phyloP scores from a whole-genome alignment of 2,797 vertebrate genomes.

The Cryptoblepharus egeriae region DNA sequence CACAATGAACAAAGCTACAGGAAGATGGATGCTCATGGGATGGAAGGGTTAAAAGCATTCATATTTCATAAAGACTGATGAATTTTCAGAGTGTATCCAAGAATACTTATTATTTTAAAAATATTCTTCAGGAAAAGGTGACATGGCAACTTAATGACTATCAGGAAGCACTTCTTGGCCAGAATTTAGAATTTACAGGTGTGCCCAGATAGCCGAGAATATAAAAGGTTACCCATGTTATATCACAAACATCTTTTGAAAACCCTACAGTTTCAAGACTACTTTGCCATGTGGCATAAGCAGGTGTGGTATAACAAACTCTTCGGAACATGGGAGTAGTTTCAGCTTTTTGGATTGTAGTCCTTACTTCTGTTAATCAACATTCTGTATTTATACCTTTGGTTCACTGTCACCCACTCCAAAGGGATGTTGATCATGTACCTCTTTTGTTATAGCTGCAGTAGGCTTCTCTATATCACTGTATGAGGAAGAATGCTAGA shows the following conservation, averaged over 20 bases:
- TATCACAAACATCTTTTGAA: neutral
- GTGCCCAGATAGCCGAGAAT: too few species aligned
- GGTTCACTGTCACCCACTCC: conserved; percentile 13
- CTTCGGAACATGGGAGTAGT: neutral
- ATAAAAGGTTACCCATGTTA: neutral
- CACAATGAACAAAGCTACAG: neutral
- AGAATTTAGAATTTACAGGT: neutral
- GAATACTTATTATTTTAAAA: neutral
- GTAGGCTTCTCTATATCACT: conserved; percentile 40
- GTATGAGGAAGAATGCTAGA: conserved; percentile 46
- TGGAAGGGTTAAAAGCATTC: neutral
- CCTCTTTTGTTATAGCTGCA: neutral
- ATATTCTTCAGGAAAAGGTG: neutral
- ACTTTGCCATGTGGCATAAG: neutral
- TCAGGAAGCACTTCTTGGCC: neutral
- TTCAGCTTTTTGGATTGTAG: too few species aligned
- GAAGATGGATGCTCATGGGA: neutral
- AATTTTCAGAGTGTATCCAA: neutral
- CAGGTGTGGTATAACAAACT: neutral
- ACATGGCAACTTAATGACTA: neutral
- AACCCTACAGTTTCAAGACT: neutral
- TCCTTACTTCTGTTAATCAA: neutral
- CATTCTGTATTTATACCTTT: conserved; percentile 61
- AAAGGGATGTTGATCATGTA: conserved; percentile 11
- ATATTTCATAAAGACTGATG: neutral